A percentile compares a stretch with the other conserved stretches of the same genome.
Evolutionary conservation across 2,113 vertebrate species (phyloP).

Genomic region (Nerophis lumbriciformis): DNA sequence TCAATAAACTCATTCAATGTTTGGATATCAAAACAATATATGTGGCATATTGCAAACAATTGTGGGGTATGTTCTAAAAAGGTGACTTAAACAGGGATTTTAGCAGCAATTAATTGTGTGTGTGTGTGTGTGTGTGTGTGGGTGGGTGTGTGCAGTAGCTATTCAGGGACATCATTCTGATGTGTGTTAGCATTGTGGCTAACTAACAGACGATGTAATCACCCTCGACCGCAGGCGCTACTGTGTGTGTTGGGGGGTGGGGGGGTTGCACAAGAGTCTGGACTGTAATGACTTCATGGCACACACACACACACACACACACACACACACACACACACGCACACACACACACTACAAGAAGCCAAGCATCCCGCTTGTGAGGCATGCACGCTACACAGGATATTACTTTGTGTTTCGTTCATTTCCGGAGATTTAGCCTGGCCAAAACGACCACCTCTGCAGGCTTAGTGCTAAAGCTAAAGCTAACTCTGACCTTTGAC

Average conservation of each 20-base stretch:
- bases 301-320: slow-evolving; percentile 8
- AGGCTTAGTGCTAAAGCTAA: background rate
- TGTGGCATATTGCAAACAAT: too few species aligned
- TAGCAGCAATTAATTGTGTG: background rate
- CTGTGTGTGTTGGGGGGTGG: too few species aligned
- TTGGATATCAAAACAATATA: too few species aligned
- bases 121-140: background rate
- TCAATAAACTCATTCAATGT: too few species aligned
- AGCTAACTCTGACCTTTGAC: background rate
- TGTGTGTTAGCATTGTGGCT: slow-evolving; percentile 50
- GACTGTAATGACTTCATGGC: slow-evolving; percentile 34
- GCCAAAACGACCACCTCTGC: background rate
- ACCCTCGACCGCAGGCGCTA: slow-evolving; percentile 35
- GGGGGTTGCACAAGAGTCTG: slow-evolving; percentile 40
- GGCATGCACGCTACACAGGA: background rate
- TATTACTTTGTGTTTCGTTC: background rate
- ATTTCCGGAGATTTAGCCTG: slow-evolving; percentile 2
- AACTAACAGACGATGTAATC: slow-evolving; percentile 63
- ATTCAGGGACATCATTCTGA: slow-evolving; percentile 37
- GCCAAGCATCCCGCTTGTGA: too few species aligned
- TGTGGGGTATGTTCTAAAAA: too few species aligned
- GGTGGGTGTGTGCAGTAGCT: slow-evolving; percentile 20
- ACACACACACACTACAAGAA: background rate
- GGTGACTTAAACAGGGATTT: background rate
- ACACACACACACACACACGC: slow-evolving; percentile 8